Conservation (phyloP, 2,113 vertebrate genomes). For the Cariama cristata region DNA sequence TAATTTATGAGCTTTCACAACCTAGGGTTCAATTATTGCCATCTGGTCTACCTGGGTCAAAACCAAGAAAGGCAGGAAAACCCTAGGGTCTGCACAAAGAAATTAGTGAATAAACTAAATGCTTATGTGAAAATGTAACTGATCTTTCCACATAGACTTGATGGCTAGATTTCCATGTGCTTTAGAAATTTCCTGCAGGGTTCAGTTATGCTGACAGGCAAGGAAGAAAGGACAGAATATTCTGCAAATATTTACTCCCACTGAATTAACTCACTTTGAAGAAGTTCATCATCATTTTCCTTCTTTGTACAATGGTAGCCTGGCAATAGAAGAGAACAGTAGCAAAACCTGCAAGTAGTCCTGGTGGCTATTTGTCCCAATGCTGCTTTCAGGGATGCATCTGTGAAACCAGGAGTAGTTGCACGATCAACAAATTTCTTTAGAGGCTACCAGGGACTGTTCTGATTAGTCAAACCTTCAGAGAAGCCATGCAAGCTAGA, state of each 20-base stretch:
- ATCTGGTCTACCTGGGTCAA: background rate
- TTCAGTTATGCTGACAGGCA: background rate
- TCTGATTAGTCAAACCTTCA: background rate
- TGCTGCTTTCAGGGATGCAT: background rate
- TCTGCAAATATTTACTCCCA: conserved; percentile 5
- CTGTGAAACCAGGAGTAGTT: background rate
- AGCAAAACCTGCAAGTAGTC: background rate
- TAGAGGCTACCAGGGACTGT: background rate
- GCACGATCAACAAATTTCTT: background rate
- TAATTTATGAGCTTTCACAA: background rate
- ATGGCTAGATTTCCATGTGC: background rate
- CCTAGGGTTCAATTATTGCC: background rate
- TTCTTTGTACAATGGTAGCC: background rate
- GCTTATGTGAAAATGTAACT: background rate
- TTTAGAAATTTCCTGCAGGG: background rate
- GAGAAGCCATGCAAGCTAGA: background rate
- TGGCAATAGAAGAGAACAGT: background rate
- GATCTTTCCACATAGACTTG: background rate
- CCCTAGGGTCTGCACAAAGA: background rate
- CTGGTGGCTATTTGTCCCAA: background rate
- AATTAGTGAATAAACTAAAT: background rate
- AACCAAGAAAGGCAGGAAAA: background rate
- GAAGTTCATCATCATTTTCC: background rate
- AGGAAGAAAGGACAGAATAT: background rate
- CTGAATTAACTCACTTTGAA: background rate